Evolutionary conservation across 2,113 vertebrate species (phyloP).

Genomic region (Elachura formosa): DNA sequence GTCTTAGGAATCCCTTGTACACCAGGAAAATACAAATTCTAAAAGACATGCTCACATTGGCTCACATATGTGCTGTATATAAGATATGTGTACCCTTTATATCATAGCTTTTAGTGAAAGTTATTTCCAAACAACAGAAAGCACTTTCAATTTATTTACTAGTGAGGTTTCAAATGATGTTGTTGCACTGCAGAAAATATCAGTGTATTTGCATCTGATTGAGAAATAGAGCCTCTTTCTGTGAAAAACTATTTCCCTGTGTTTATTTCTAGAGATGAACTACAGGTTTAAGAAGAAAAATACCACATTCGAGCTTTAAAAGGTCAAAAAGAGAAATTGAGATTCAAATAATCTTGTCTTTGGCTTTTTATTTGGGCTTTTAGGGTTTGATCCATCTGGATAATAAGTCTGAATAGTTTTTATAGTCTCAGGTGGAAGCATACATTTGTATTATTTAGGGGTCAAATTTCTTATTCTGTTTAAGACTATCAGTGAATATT

Average conservation of each 20-base stretch:
- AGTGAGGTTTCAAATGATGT: background rate
- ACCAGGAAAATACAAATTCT: background rate
- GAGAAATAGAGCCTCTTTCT: background rate
- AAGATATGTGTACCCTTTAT: background rate
- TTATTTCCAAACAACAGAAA: background rate
- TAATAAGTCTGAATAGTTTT: background rate
- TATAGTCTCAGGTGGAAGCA: background rate
- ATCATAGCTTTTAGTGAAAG: background rate
- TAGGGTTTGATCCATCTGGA: background rate
- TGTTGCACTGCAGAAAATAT: background rate
- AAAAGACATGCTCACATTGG: background rate
- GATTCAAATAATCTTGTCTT: background rate
- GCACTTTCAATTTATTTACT: background rate
- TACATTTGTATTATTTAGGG: background rate
- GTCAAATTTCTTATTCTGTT: background rate
- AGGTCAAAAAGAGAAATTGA: background rate
- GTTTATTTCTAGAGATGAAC: background rate
- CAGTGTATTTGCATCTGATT: background rate
- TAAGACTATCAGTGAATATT: background rate
- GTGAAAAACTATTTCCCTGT: background rate
- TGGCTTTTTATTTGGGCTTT: background rate
- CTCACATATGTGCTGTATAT: background rate
- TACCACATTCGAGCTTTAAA: background rate
- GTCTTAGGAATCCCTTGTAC: background rate
- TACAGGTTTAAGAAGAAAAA: background rate